These are phyloP conservation scores for Zaprionus kolodkinae DNA, from an alignment of 1,140 invertebrate genomes.

Conservation along the genomic window DNA sequence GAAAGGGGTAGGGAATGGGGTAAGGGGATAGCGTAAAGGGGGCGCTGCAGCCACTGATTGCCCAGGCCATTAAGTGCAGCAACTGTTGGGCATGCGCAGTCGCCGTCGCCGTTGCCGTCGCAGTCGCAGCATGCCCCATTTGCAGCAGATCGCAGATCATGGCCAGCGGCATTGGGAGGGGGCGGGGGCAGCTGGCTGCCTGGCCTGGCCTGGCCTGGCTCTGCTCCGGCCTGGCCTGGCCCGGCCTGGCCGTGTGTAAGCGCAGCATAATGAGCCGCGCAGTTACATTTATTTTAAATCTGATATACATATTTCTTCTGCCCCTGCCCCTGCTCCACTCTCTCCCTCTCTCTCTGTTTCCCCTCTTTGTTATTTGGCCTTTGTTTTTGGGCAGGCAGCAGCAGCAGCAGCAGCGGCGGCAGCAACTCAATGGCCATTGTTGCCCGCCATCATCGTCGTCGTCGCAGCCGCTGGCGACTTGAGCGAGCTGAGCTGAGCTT, in stretches of 20 bases:
- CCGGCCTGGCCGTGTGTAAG: slow-evolving; percentile 61
- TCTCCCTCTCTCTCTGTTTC: slow-evolving; percentile 51
- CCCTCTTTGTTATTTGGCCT: slow-evolving; percentile 59
- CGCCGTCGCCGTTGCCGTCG: slow-evolving; percentile 17
- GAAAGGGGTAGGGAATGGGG: slow-evolving; percentile 3
- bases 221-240: neutral
- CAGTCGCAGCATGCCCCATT: slow-evolving; percentile 41
- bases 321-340: slow-evolving; percentile 27
- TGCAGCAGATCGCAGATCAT: slow-evolving; percentile 16
- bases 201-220: slow-evolving; percentile 1
- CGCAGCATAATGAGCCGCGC: slow-evolving; percentile 81
- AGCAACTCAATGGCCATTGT: slow-evolving; percentile 66
- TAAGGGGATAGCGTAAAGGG: neutral
- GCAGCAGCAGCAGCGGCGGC: slow-evolving; percentile 51
- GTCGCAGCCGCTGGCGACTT: slow-evolving; percentile 64
- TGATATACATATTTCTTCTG: slow-evolving; percentile 81
- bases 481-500: slow-evolving; percentile 25
- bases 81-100: slow-evolving; percentile 77
- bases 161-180: neutral
- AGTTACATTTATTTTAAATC: slow-evolving; percentile 83
- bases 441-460: slow-evolving; percentile 29
- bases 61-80: slow-evolving; percentile 79
- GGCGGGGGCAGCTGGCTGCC: slow-evolving; percentile 3
- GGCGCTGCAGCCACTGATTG: slow-evolving; percentile 63
- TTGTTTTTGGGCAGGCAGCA: slow-evolving; percentile 69